These are phyloP conservation scores for Synanthedon myopaeformis DNA, from an alignment of 2,888 invertebrate genomes.

Conservation along the genomic window DNA sequence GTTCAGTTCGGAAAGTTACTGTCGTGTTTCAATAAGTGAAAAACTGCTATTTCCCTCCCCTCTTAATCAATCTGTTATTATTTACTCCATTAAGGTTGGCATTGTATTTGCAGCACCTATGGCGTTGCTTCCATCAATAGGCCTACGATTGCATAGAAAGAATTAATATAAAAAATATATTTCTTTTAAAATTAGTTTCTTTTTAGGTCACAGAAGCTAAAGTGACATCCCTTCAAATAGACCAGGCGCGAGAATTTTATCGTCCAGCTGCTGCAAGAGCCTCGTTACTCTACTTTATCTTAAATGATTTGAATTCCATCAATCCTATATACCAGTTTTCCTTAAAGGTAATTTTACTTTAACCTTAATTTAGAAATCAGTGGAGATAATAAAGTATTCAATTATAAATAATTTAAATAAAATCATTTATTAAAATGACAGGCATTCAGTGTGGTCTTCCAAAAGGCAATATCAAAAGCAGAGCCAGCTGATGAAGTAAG, in stretches of 20 bases:
- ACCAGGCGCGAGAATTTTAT: conserved; percentile 90
- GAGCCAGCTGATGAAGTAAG: conserved; percentile 84
- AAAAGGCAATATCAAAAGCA: conserved; percentile 93
- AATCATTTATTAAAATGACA: conserved; percentile 37
- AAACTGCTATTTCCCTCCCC: too few species aligned
- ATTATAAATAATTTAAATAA: neutral
- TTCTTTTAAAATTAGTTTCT: neutral
- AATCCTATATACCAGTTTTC: conserved; percentile 98
- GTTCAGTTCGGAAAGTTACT: neutral
- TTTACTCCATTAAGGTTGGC: too few species aligned
- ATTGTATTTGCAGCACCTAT: too few species aligned
- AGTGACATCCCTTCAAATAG: conserved; percentile 91
- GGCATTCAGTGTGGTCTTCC: conserved; percentile 98
- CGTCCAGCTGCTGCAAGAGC: conserved; percentile 92
- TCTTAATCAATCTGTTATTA: too few species aligned
- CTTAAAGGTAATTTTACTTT: conserved; percentile 76
- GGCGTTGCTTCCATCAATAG: too few species aligned
- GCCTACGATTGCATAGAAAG: too few species aligned
- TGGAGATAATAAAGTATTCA: neutral
- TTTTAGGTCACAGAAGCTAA: conserved; percentile 85
- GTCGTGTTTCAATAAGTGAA: too few species aligned
- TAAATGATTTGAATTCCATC: conserved; percentile 95
- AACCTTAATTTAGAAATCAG: neutral
- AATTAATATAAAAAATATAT: too few species aligned
- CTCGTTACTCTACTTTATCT: conserved; percentile 92